Evolutionary conservation across 2,888 invertebrate genomes (phyloP).

Genomic region (Caenorhabditis uteleia): DNA sequence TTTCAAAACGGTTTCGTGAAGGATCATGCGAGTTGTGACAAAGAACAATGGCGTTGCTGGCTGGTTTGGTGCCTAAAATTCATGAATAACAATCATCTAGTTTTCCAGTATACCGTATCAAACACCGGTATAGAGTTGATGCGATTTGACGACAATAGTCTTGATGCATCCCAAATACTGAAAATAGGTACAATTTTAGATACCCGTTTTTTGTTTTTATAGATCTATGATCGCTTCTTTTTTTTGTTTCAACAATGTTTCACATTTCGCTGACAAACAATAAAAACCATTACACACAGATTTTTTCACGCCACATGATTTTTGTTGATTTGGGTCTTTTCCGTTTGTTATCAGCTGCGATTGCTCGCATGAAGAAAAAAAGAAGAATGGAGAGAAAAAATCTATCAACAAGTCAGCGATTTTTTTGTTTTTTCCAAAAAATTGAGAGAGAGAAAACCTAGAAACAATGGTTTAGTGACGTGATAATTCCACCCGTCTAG

Average conservation of each 20-base stretch:
- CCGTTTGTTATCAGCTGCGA: too few species aligned
- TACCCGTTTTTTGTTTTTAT: conserved; percentile 7
- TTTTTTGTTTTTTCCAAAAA: too few species aligned
- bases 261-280: too few species aligned
- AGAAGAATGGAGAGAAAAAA: too few species aligned
- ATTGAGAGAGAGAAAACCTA: too few species aligned
- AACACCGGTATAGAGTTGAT: conserved; percentile 65
- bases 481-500: too few species aligned
- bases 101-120: conserved; percentile 22
- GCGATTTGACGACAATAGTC: conserved; percentile 60
- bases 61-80: conserved; percentile 38
- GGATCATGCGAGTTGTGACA: conserved; percentile 56
- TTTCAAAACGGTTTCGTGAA: conserved; percentile 62
- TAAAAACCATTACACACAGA: neutral
- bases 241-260: too few species aligned
- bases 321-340: too few species aligned
- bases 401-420: too few species aligned
- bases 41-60: conserved; percentile 40
- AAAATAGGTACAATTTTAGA: conserved; percentile 16
- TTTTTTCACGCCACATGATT: conserved; percentile 22
- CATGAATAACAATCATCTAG: too few species aligned
- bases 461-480: too few species aligned
- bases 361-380: too few species aligned
- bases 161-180: conserved; percentile 67
- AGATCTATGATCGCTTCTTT: conserved; percentile 9